These are phyloP conservation scores for Acanthiza pusilla DNA, from an alignment of 2,797 vertebrate species.

Conservation along the genomic window DNA sequence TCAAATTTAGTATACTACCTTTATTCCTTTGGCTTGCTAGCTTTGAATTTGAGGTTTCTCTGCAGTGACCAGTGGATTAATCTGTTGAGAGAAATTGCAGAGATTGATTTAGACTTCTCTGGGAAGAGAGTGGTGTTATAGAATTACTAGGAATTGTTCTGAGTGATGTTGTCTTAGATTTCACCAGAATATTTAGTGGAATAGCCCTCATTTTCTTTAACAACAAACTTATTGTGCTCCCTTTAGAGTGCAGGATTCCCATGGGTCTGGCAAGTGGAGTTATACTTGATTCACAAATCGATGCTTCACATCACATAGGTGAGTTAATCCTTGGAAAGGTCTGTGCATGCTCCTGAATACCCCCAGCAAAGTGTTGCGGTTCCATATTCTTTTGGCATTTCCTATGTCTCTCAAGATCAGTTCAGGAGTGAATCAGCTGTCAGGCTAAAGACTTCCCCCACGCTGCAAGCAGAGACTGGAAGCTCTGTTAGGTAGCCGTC, in stretches of 20 bases:
- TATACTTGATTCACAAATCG: slow-evolving; percentile 83
- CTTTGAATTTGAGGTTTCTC: background rate
- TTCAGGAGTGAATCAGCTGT: background rate
- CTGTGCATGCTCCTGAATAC: background rate
- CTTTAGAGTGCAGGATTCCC: slow-evolving; percentile 83
- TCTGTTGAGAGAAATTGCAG: background rate
- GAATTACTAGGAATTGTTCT: background rate
- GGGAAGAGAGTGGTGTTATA: background rate
- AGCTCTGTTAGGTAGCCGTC: background rate
- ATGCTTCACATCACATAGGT: slow-evolving; percentile 80
- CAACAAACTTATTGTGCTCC: background rate
- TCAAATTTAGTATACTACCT: background rate
- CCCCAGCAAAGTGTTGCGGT: background rate
- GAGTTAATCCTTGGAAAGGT: slow-evolving; percentile 9
- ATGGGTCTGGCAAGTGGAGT: slow-evolving; percentile 84
- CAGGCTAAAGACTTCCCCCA: background rate
- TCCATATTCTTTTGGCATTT: background rate
- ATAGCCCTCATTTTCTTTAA: background rate
- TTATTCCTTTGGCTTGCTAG: background rate
- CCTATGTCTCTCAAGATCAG: background rate
- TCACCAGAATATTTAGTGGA: background rate
- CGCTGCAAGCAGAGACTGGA: background rate
- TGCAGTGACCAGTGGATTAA: background rate
- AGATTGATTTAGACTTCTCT: background rate
- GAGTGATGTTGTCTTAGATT: background rate